These are phyloP conservation scores for Acrossocheilus fasciatus DNA, from an alignment of 2,797 vertebrate genomes.

Conservation along the genomic window DNA sequence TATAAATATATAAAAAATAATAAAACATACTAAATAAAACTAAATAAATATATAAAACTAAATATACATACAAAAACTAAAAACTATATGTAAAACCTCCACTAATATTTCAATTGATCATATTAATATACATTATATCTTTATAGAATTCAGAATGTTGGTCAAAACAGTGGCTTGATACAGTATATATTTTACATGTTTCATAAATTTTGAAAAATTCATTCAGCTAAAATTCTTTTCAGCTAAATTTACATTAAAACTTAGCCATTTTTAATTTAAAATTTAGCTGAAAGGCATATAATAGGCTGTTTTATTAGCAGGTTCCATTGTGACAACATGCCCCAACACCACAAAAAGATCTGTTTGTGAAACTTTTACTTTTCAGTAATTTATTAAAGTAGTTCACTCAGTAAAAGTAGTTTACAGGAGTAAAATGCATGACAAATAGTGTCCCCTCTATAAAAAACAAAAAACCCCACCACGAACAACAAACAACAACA, in stretches of 20 bases:
- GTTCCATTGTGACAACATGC: background rate
- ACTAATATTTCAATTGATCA: too few relatives aligned
- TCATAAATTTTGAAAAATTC: background rate
- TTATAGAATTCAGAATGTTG: background rate
- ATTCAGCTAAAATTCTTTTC: background rate
- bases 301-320: background rate
- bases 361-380: background rate
- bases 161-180: background rate
- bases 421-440: background rate
- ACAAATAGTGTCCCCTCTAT: background rate
- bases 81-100: too few relatives aligned
- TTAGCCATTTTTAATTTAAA: background rate
- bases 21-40: too few relatives aligned
- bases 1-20: too few relatives aligned
- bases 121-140: background rate
- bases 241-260: background rate
- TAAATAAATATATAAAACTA: too few relatives aligned
- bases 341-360: background rate
- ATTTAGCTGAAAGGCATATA: background rate
- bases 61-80: too few relatives aligned
- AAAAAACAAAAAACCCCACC: too few relatives aligned
- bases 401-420: background rate
- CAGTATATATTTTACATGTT: background rate
- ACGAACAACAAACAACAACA: too few relatives aligned
- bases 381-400: background rate